A percentile compares a stretch with the other conserved stretches of the same genome.
phyloP scores from a whole-genome alignment of 2,888 invertebrate genomes.

The Pollenia angustigena region DNA sequence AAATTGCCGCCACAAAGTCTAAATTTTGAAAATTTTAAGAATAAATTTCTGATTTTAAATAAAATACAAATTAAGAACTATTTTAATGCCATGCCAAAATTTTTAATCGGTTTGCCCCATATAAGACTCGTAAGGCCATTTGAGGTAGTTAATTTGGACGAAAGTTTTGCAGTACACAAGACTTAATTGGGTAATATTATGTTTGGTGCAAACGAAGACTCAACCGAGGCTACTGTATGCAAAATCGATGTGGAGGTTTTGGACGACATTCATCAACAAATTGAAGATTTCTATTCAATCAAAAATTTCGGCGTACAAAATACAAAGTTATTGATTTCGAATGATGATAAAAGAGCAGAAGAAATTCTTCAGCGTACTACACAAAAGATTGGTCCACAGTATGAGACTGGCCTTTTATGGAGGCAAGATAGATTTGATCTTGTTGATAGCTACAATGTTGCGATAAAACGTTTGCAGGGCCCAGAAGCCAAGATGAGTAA shows the following conservation, averaged over 20 bases:
- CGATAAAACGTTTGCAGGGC: slow-evolving; percentile 42
- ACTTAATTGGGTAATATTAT: slow-evolving; percentile 28
- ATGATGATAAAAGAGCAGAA: slow-evolving; percentile 46
- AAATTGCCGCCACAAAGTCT: slow-evolving; percentile 44
- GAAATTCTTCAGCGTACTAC: slow-evolving; percentile 43
- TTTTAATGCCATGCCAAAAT: slow-evolving; percentile 6
- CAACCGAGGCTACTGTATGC: neutral
- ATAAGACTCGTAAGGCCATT: slow-evolving; percentile 28
- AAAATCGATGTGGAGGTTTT: slow-evolving; percentile 19
- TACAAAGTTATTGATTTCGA: slow-evolving; percentile 26
- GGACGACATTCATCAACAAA: slow-evolving; percentile 40
- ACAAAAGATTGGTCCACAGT: slow-evolving; percentile 23
- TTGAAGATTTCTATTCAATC: slow-evolving; percentile 39
- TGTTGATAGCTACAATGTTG: slow-evolving; percentile 46
- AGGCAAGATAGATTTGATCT: slow-evolving; percentile 26
- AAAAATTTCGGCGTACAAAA: slow-evolving; percentile 50
- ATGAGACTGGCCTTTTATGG: slow-evolving; percentile 56
- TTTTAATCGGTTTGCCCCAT: slow-evolving; percentile 43
- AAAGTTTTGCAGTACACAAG: slow-evolving; percentile 10
- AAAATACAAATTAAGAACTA: slow-evolving; percentile 15
- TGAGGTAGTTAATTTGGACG: slow-evolving; percentile 39
- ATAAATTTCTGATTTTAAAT: slow-evolving; percentile 29
- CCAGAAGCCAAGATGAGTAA: slow-evolving; percentile 53
- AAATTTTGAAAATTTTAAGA: slow-evolving; percentile 17
- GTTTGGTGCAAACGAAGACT: slow-evolving; percentile 20